Conservation (phyloP, 2,888 invertebrate species). For the Drosophila imparisetae region DNA sequence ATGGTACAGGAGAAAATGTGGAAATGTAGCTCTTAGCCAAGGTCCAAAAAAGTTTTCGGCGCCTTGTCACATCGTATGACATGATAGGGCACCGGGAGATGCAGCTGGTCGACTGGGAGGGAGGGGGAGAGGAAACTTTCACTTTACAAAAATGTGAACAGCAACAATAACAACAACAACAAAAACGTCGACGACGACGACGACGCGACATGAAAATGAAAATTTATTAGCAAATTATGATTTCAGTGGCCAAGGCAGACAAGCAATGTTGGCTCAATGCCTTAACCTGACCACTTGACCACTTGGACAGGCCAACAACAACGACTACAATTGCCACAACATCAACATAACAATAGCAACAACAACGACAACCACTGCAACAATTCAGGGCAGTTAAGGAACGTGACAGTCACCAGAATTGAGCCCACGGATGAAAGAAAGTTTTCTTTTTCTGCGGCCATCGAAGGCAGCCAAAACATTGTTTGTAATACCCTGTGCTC, state of each 20-base stretch:
- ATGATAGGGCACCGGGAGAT: slow-evolving; percentile 1
- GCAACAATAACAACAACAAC: slow-evolving; percentile 1
- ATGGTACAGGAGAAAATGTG: not conserved
- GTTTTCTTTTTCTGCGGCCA: slow-evolving; percentile 45
- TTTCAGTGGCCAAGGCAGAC: slow-evolving; percentile 61
- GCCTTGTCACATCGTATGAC: slow-evolving; percentile 44
- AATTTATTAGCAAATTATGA: slow-evolving; percentile 78
- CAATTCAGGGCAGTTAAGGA: slow-evolving; percentile 72
- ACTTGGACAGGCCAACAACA: slow-evolving; percentile 28
- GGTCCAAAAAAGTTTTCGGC: slow-evolving; percentile 1
- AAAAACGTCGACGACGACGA: slow-evolving; percentile 10
- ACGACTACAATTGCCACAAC: slow-evolving; percentile 15
- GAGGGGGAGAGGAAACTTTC: slow-evolving; percentile 56
- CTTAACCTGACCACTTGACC: slow-evolving; percentile 54
- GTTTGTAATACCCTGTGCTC: slow-evolving; percentile 25
- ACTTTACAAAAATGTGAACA: slow-evolving; percentile 62
- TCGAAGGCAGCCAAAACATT: slow-evolving; percentile 24
- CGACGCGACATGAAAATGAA: slow-evolving; percentile 71
- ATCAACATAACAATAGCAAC: slow-evolving; percentile 10
- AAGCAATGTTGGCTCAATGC: slow-evolving; percentile 28
- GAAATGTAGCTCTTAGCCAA: not conserved
- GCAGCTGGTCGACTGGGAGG: not conserved
- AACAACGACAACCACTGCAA: slow-evolving; percentile 24
- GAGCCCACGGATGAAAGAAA: slow-evolving; percentile 71
- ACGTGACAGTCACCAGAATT: slow-evolving; percentile 74